Conservation (phyloP, 2,888 invertebrate genomes). For the Acronicta leporina region DNA sequence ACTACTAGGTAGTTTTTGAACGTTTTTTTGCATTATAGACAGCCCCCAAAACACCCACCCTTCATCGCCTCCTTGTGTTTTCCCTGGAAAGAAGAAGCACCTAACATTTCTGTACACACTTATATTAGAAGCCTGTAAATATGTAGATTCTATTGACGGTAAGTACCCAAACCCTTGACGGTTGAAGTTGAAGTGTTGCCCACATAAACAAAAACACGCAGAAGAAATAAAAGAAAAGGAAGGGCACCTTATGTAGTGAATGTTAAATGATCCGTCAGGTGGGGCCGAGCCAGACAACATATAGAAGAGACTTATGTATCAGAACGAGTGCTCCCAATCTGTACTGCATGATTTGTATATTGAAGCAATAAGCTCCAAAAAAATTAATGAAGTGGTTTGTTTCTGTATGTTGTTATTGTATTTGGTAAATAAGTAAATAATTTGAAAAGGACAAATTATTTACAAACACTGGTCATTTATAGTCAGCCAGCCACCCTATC, state of each 20-base stretch:
- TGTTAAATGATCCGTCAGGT: slow-evolving; percentile 3
- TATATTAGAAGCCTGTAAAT: too few species aligned
- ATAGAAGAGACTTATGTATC: background rate
- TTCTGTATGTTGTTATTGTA: background rate
- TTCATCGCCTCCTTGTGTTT: too few species aligned
- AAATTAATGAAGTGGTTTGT: slow-evolving; percentile 3
- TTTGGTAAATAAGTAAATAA: background rate
- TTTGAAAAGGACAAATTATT: background rate
- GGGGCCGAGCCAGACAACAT: background rate
- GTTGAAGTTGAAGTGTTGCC: too few species aligned
- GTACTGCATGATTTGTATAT: slow-evolving; percentile 5
- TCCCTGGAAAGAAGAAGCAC: too few species aligned
- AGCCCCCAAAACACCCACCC: too few species aligned
- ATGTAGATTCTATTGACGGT: too few species aligned
- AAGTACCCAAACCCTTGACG: too few species aligned
- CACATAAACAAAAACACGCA: too few species aligned
- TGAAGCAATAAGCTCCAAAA: slow-evolving; percentile 16
- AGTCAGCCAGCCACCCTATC: background rate
- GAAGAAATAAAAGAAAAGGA: background rate
- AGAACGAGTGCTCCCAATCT: background rate
- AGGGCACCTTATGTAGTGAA: background rate
- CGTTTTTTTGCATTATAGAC: too few species aligned
- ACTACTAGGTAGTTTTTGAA: too few species aligned
- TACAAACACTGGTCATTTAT: background rate
- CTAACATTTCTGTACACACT: too few species aligned